phyloP scores from a whole-genome alignment of 2,113 vertebrate species.

The Dendropsophus ebraccatus region DNA sequence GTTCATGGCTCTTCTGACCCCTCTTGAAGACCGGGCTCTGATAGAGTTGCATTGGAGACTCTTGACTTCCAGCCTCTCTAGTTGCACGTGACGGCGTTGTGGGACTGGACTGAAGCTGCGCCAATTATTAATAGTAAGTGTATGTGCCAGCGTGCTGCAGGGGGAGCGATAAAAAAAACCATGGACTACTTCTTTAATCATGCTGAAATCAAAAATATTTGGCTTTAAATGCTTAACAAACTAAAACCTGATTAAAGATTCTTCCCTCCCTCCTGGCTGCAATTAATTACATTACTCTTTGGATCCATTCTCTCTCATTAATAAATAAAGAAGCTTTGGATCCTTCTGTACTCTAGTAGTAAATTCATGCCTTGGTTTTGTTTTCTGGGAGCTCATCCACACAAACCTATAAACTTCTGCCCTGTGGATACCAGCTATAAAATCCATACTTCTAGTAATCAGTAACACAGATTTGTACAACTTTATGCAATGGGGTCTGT shows the following conservation, averaged over 20 bases:
- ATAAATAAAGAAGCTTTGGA: slow-evolving; percentile 2
- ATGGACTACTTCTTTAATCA: no score
- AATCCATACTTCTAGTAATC: background rate
- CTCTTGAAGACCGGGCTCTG: no score
- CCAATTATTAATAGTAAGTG: no score
- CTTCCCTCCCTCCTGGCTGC: background rate
- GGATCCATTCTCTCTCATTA: background rate
- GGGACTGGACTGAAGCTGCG: no score
- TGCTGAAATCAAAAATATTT: background rate
- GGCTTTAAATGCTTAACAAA: background rate
- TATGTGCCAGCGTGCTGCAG: no score
- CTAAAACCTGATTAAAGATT: background rate
- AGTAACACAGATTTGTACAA: background rate
- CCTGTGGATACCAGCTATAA: background rate
- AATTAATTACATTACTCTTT: background rate
- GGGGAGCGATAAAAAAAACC: no score
- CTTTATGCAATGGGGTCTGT: background rate
- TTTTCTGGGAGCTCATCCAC: background rate
- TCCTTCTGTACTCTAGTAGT: background rate
- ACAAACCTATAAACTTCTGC: background rate
- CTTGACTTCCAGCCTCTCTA: no score
- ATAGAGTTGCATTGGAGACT: no score
- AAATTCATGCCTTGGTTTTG: background rate
- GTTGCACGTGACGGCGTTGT: no score
- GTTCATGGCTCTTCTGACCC: no score